Evolutionary conservation across 1,140 invertebrate genomes (phyloP), one percentile per base, ranked within the genome.

Genomic region (Lanistes nyassanus): DNA sequence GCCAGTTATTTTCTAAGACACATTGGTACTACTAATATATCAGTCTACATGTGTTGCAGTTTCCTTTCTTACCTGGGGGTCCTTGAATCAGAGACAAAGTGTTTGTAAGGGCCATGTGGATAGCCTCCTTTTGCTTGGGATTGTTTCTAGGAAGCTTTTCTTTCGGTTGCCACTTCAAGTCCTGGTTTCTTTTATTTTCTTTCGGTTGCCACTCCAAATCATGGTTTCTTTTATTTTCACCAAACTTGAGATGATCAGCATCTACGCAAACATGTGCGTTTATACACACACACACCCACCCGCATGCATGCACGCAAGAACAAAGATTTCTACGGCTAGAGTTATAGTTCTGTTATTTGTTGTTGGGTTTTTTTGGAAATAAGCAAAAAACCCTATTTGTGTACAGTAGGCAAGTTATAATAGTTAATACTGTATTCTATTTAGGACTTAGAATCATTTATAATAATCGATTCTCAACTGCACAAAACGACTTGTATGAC

Each of bases 1-100:
- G n/a, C n/a, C n/a, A n/a, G n/a, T n/a, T n/a, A n/a, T n/a, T n/a
- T n/a, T n/a, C n/a, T n/a, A n/a, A n/a, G n/a, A n/a, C n/a, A n/a
- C n/a, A n/a, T n/a, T n/a, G n/a, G n/a, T n/a, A n/a, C n/a, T n/a
- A n/a, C n/a, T n/a, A n/a, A n/a, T n/a, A n/a, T n/a, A n/a, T n/a
- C n/a, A n/a, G n/a, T n/a, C n/a, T n/a, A n/a, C n/a, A n/a, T n/a
- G n/a, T n/a, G n/a, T n/a, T n/a, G 39, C 39, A 16, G 29, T 0
- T 64, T 21, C 0, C 31, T 34, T 37, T 42, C 34, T 29, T 72
- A 85, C 85, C 85, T 79, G 85, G 85, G 36, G 85, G 85, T 23
- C 85, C 85, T 74, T 85, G 84, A 42, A 86, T 85, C 26, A 86
- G 53, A 23, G 81, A 81, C 31, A 85, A 82, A 62, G 67, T 65